Base-by-base conservation (phyloP, 2,797 vertebrate genomes). In the Rhabdophis nuchalis region DNA sequence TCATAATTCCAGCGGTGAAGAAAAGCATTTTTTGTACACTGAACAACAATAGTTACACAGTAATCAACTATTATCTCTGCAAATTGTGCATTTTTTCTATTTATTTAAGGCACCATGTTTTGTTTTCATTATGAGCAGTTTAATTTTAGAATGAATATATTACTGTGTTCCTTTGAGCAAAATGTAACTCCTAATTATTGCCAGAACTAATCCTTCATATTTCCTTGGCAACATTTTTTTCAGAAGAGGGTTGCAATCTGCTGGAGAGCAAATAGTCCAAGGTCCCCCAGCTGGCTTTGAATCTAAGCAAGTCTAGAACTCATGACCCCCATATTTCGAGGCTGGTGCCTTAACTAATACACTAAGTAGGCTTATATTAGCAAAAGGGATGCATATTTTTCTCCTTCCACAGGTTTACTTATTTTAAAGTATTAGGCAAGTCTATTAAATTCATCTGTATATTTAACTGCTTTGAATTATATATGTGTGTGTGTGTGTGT, bases 1-100 rank as follows among this genome's bases (percentile, higher is more conserved):
- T 36, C 72, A 87, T 95, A 94, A 95, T 96, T 95, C 96, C 90
- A 96, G 86, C 85, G 88, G 90, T 96, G 96, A 86, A 93, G 64
- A 12, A 56, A 36, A 94, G 95, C 85, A 10, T 95, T 96, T 96
- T 14, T 95, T 72, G 88, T 82, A 53, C 89, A 93, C 95, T 94
- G 91, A 95, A 50, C 94, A 96, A 97, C 95, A 95, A 93, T 97
- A 96, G 97, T 97, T 72, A 36, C 88, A 93, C 94, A 93, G 88
- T 87, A 32, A 36, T 72, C 64, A 72, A 72, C 92, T 93, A 94
- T 92, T 96, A 61, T 61, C 11, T n/a, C 91, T 52, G 93, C 88
- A 97, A 96, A 97, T 95, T 91, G 77, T 87, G 6, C 95, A 91
- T 92, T 93, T 72, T 89, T 93, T 94, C 93, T 95, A 6, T 86